These are phyloP conservation scores for Takifugu flavidus DNA, from an alignment of 2,113 vertebrate species.

Conservation along the genomic window DNA sequence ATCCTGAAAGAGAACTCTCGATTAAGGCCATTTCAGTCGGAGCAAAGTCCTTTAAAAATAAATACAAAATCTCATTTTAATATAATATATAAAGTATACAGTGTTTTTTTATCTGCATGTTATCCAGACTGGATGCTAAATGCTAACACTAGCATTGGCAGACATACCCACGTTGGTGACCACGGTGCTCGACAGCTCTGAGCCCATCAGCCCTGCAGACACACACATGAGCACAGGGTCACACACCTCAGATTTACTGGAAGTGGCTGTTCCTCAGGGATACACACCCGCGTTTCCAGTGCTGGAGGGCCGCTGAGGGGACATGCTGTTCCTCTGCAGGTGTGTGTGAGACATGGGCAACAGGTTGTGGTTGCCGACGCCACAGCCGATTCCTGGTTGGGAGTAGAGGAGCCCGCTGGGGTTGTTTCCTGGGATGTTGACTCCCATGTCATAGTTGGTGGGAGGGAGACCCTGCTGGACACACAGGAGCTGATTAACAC, in stretches of 20 bases:
- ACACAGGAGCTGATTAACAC: background rate
- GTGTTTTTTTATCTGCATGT: too few relatives aligned
- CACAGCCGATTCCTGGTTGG: constrained; percentile 79
- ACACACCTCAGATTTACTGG: background rate
- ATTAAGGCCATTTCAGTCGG: too few relatives aligned
- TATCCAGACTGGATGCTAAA: background rate
- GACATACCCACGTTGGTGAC: constrained; percentile 90
- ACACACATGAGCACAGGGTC: constrained; percentile 15
- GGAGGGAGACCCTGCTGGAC: constrained; percentile 84
- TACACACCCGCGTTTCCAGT: constrained; percentile 85
- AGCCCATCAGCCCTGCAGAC: constrained; percentile 84
- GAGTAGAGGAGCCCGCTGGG: constrained; percentile 88
- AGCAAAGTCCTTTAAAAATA: too few relatives aligned
- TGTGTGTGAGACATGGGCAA: constrained; percentile 88
- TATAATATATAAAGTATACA: too few relatives aligned
- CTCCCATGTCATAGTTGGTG: constrained; percentile 92
- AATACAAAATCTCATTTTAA: too few relatives aligned
- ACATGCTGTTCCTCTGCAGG: constrained; percentile 95
- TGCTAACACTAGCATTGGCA: background rate
- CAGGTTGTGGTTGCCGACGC: constrained; percentile 85
- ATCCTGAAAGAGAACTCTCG: too few relatives aligned
- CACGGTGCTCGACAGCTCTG: constrained; percentile 85
- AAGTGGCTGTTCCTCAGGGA: background rate
- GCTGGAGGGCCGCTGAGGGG: constrained; percentile 86
- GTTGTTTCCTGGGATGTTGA: constrained; percentile 85